phyloP scores from a whole-genome alignment of 1,140 invertebrate genomes.

The Sycophila sp. region DNA sequence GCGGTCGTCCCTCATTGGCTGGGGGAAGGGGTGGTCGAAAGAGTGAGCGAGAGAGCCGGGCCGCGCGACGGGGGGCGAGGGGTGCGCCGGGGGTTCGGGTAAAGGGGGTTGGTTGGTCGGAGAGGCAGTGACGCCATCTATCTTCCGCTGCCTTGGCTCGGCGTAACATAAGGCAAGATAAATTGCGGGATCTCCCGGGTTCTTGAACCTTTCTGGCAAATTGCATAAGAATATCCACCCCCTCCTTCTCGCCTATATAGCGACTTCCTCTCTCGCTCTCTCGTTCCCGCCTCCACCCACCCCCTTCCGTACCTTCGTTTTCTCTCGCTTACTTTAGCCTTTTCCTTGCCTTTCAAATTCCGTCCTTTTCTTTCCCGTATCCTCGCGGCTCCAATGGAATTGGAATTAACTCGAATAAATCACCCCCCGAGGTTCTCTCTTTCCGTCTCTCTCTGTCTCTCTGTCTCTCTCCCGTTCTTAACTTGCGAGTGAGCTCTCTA shows the following conservation, averaged over 20 bases:
- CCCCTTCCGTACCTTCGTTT: neutral
- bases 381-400: constrained; percentile 67
- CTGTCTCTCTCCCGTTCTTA: neutral
- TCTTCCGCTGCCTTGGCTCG: constrained; percentile 68
- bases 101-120: constrained; percentile 43
- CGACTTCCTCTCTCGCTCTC: neutral
- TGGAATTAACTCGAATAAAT: constrained; percentile 69
- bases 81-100: constrained; percentile 43
- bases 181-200: constrained; percentile 68
- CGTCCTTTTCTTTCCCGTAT: constrained; percentile 44
- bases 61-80: constrained; percentile 13
- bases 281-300: constrained; percentile 11
- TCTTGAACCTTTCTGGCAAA: constrained; percentile 70
- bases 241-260: constrained; percentile 38
- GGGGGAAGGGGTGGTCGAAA: constrained; percentile 64
- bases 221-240: constrained; percentile 69
- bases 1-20: constrained; percentile 68
- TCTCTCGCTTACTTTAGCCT: constrained; percentile 19
- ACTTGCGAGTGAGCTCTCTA: constrained; percentile 16
- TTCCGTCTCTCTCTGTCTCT: neutral
- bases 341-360: constrained; percentile 33
- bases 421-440: constrained; percentile 59
- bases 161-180: constrained; percentile 70
- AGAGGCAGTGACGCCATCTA: constrained; percentile 68
- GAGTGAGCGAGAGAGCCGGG: constrained; percentile 29